Base-by-base conservation (phyloP, 2,888 invertebrate species). In the Clusia tigrina region DNA sequence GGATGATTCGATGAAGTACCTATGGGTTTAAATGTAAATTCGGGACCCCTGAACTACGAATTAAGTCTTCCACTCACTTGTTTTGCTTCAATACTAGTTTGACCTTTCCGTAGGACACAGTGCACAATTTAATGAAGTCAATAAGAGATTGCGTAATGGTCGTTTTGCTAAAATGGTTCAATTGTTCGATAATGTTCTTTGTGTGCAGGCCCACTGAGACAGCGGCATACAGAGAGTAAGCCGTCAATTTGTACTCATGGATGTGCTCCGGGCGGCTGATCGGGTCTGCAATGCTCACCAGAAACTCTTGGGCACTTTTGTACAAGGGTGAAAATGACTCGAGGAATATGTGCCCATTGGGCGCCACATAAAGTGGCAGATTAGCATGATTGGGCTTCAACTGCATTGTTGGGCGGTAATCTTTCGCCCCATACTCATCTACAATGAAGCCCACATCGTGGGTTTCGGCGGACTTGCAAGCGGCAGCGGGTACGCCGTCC, bases 251-350 rank as follows among this genome's bases (percentile, higher is more conserved):
- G 80, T 96, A 96, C 85, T 99, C 98, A 76, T 99, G 99, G 68
- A 99, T 92, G 79, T 94, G 93, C 85, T 98, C 96, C 0, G 99
- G 99, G 37, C 99, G 90, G 83, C 98, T 98, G 0, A 99, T 96
- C n/a, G 99, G 99, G 86, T 99, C 99, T 6, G 98, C 90, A 71
- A 99, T 98, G 12, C 99, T 98, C 77, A 99, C 99, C 17, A 99
- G 87, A 81, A 99, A 99, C 83, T 99, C 99, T 83, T 99, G 98
- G 5, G 99, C 99, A 85, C 98, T 98, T 84, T 95, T 97, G 82
- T 99, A 99, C 0, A 99, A 97, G 0, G 99, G 98, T 20, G 98
- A 98, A 84, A 98, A 99, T 1, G 98, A 94, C 85, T 99, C 99
- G 48, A 99, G 85, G 80, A 98, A 99, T 71, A 99, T 96, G 78